These are phyloP conservation scores for Pardalotus punctatus DNA, from an alignment of 2,113 vertebrate species.

Conservation along the genomic window DNA sequence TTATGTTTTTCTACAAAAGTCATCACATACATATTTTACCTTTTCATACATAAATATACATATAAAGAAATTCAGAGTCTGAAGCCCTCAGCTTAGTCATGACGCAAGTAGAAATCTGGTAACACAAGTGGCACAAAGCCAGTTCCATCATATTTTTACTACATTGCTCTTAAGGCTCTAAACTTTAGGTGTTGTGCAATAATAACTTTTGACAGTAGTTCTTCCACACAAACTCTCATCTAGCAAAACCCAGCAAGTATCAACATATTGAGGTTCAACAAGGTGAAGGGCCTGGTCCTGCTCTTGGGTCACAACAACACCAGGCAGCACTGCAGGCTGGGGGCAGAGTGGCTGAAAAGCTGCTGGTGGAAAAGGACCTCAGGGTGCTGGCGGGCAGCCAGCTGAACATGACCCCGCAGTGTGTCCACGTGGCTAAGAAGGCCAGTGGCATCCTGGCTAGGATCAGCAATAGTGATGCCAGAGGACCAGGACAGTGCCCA, in stretches of 20 bases:
- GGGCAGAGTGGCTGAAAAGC: not conserved
- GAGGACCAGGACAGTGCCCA: rapidly evolving
- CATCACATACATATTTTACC: not conserved
- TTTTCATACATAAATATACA: not conserved
- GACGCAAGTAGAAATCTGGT: not conserved
- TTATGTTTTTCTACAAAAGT: slow-evolving; percentile 7
- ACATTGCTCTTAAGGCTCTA: not conserved
- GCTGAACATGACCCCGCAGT: not conserved
- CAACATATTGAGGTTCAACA: not conserved
- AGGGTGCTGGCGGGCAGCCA: rapidly evolving
- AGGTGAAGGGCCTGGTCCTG: not conserved
- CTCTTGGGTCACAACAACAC: not conserved
- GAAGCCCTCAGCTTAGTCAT: not conserved
- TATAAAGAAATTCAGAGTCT: not conserved
- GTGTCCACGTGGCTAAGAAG: not conserved
- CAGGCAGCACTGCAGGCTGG: not conserved
- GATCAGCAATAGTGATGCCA: not conserved
- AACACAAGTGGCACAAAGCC: not conserved
- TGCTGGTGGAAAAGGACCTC: rapidly evolving
- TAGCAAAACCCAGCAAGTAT: not conserved
- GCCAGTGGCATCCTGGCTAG: not conserved
- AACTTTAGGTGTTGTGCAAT: not conserved
- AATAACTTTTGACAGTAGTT: not conserved
- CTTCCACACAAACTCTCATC: not conserved
- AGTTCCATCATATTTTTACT: not conserved